Evolutionary conservation across 23 tunicate species (phyloP), one percentile per base, ranked within the genome.

Genomic region (Diplosoma virens): DNA sequence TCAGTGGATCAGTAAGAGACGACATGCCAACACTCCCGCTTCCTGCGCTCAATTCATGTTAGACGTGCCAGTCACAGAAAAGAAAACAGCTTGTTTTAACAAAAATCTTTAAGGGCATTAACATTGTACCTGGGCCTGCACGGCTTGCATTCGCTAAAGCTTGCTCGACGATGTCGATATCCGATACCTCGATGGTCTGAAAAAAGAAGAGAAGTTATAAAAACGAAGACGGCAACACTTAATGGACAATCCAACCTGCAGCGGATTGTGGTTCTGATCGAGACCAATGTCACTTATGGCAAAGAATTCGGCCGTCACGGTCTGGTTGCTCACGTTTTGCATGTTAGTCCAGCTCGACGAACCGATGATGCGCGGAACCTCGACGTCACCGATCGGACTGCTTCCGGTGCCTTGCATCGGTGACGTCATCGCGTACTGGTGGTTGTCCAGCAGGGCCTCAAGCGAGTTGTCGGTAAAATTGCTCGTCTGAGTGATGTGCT

Each of bases 241-340:
- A n/a, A n/a, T n/a, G n/a, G n/a, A n/a, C n/a, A n/a, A n/a, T 23
- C 71, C n/a, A 34, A 68, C 76, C 68, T 33, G 67, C 35, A 67
- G 21, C 24, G 76, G 77, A 68, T 80, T 80, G 7, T 80, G 84
- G 67, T 80, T 80, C 20, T 50, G 84, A 32, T 80, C 84, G 25
- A 34, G 36, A 23, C 7, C 24, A 46, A 46, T 16, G 16, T 16
- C 52, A 16, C 16, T 46, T n/a, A n/a, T n/a, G n/a, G n/a, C n/a
- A n/a, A n/a, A n/a, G n/a, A n/a, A n/a, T n/a, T n/a, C n/a, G n/a
- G n/a, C n/a, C n/a, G n/a, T n/a, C n/a, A n/a, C n/a, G n/a, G n/a
- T n/a, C n/a, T n/a, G n/a, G n/a, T n/a, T n/a, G n/a, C n/a, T n/a
- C n/a, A 61, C 69, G 35, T 11, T 29, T 17, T 29, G 6, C 69